Conservation (phyloP, 2,888 invertebrate species). For the Sinohyriopsis cumingii region DNA sequence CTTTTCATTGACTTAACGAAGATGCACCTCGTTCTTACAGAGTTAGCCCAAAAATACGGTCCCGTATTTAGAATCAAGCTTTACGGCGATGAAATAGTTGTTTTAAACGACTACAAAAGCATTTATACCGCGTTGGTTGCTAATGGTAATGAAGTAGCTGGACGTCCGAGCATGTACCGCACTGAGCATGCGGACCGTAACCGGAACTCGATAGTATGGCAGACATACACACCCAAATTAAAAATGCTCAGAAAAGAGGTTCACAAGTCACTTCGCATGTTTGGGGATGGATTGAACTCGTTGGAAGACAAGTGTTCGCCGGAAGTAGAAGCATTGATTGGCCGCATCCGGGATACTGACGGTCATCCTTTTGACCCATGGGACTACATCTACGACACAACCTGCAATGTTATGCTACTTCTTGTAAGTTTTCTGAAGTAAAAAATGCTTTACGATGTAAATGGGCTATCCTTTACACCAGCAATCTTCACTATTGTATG, state of each 20-base stretch:
- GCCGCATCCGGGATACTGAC: conserved; percentile 20
- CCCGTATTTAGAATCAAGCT: conserved; percentile 53
- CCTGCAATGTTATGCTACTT: conserved; percentile 53
- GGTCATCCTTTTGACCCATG: conserved; percentile 43
- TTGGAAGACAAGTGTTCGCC: conserved; percentile 46
- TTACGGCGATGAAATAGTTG: conserved; percentile 55
- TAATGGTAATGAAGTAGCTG: conserved; percentile 54
- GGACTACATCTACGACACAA: conserved; percentile 44
- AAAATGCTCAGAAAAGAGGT: conserved; percentile 50
- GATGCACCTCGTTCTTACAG: conserved; percentile 48
- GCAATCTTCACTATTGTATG: not conserved
- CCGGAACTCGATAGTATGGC: conserved; percentile 59
- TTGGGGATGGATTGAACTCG: conserved; percentile 42
- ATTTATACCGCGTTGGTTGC: conserved; percentile 56
- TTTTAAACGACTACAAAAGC: conserved; percentile 54
- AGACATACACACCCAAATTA: conserved; percentile 56
- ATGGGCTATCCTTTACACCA: not conserved
- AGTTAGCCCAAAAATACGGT: conserved; percentile 52
- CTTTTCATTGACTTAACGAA: conserved; percentile 38
- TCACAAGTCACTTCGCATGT: conserved; percentile 48
- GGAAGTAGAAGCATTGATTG: conserved; percentile 40
- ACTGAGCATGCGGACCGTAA: conserved; percentile 44
- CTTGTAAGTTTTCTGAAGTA: conserved; percentile 42
- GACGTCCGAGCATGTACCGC: conserved; percentile 56
- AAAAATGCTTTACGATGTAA: not conserved